These are phyloP conservation scores for Chrysolina haemoptera DNA, from an alignment of 2,888 invertebrate species.

Conservation along the genomic window DNA sequence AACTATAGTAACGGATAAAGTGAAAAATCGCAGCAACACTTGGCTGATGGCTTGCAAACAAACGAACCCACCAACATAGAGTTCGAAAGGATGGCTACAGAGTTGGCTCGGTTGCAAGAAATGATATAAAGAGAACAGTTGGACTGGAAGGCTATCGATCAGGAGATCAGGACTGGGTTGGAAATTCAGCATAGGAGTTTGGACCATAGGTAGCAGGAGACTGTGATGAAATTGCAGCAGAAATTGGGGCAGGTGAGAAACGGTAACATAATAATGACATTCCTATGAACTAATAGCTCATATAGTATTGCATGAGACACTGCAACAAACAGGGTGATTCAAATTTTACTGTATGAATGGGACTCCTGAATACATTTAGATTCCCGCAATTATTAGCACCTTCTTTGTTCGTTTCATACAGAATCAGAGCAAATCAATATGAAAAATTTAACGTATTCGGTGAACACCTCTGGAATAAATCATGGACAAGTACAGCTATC, in stretches of 20 bases:
- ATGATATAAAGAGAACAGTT: constrained; percentile 82
- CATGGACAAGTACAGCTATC: too few species aligned
- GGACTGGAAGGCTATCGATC: constrained; percentile 80
- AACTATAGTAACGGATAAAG: constrained; percentile 76
- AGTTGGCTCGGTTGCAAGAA: constrained; percentile 86
- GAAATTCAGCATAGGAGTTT: constrained; percentile 78
- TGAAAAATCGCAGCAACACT: constrained; percentile 85
- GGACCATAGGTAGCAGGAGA: constrained; percentile 81
- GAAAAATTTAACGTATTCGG: too few species aligned
- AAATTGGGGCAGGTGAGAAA: constrained; percentile 74
- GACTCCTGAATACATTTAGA: too few species aligned
- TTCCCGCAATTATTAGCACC: too few species aligned
- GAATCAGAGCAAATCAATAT: too few species aligned
- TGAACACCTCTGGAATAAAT: too few species aligned
- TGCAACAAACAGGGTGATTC: too few species aligned
- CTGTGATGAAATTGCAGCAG: constrained; percentile 80
- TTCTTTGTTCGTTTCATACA: too few species aligned
- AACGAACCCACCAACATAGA: constrained; percentile 88
- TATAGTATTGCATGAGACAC: too few species aligned
- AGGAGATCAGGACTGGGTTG: constrained; percentile 77
- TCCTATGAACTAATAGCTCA: too few species aligned
- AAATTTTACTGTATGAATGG: too few species aligned
- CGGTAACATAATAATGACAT: too few species aligned
- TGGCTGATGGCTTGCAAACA: constrained; percentile 87
- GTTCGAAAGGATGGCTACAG: constrained; percentile 87